Percentiles rank a stretch among this genome's conserved stretches.
Evolutionary conservation across 92 coral and sea anemone genomes (phyloP).

Genomic region (Palythoa heliodiscus): DNA sequence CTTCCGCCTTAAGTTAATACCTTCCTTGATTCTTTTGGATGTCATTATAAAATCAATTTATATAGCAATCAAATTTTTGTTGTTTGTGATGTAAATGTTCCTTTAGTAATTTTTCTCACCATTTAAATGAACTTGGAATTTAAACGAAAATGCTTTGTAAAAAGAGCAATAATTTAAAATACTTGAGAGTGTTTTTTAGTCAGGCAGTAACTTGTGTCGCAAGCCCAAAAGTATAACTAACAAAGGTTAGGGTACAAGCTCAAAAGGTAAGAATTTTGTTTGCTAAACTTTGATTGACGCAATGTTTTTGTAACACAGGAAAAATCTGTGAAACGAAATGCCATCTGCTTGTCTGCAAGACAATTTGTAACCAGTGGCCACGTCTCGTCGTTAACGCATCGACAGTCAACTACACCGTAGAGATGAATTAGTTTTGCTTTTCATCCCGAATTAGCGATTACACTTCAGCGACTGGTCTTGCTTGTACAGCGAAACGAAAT

Average conservation of each 20-base stretch:
- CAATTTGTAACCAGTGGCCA: background rate
- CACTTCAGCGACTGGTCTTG: background rate
- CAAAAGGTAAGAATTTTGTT: background rate
- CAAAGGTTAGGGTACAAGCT: background rate
- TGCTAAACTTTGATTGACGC: constrained; percentile 11
- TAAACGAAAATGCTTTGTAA: background rate
- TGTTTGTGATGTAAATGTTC: constrained; percentile 11
- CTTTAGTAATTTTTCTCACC: background rate
- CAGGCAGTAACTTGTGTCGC: background rate
- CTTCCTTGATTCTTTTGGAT: background rate
- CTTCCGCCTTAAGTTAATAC: background rate
- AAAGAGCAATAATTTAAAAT: no score
- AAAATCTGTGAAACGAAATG: background rate
- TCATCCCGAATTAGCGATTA: background rate
- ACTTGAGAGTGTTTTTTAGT: background rate
- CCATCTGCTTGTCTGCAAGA: background rate
- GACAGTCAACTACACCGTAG: background rate
- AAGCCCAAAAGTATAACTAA: background rate
- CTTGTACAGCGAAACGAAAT: constrained; percentile 16
- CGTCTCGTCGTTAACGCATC: background rate
- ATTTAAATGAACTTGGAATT: background rate
- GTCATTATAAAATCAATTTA: background rate
- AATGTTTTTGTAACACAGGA: background rate
- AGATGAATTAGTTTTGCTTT: background rate
- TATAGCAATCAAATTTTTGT: constrained; percentile 3